Evolutionary conservation across 2,797 vertebrate species (phyloP).

Genomic region (Pachyuromys duprasi): DNA sequence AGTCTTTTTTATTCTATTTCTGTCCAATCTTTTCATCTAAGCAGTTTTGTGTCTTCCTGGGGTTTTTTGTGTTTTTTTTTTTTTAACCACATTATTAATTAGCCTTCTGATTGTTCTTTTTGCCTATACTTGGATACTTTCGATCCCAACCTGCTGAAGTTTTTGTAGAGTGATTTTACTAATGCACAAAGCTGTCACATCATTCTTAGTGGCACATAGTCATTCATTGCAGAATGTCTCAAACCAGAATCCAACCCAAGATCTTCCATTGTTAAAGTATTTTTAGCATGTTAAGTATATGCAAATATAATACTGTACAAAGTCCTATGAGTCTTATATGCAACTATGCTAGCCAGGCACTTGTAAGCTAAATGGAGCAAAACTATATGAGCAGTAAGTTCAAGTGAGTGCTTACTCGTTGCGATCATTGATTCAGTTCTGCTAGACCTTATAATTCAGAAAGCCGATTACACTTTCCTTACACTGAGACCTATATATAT

Average conservation of each 20-base stretch:
- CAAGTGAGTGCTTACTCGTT: slow-evolving; percentile 18
- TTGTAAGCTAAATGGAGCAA: slow-evolving; percentile 51
- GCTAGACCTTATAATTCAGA: background rate
- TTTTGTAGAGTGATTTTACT: slow-evolving; percentile 48
- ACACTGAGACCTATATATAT: background rate
- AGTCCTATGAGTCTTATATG: slow-evolving; percentile 48
- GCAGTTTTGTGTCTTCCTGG: slow-evolving; percentile 25
- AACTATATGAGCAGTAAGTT: slow-evolving; percentile 60
- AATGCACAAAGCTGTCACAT: slow-evolving; percentile 57
- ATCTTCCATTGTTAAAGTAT: slow-evolving; percentile 61
- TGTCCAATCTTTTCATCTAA: background rate
- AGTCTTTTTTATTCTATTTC: slow-evolving; percentile 38
- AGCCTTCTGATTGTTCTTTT: slow-evolving; percentile 33
- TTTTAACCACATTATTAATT: slow-evolving; percentile 30
- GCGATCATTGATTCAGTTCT: slow-evolving; percentile 42
- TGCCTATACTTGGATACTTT: slow-evolving; percentile 38
- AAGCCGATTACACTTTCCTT: background rate
- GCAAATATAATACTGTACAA: slow-evolving; percentile 64
- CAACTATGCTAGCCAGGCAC: background rate
- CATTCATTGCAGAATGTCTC: slow-evolving; percentile 51
- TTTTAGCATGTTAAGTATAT: slow-evolving; percentile 61
- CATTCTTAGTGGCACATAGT: background rate
- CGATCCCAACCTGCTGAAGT: background rate
- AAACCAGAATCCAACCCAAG: background rate
- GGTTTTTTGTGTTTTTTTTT: slow-evolving; percentile 10